Evolutionary conservation across 23 tunicate genomes (phyloP).

Genomic region (Diplosoma virens): DNA sequence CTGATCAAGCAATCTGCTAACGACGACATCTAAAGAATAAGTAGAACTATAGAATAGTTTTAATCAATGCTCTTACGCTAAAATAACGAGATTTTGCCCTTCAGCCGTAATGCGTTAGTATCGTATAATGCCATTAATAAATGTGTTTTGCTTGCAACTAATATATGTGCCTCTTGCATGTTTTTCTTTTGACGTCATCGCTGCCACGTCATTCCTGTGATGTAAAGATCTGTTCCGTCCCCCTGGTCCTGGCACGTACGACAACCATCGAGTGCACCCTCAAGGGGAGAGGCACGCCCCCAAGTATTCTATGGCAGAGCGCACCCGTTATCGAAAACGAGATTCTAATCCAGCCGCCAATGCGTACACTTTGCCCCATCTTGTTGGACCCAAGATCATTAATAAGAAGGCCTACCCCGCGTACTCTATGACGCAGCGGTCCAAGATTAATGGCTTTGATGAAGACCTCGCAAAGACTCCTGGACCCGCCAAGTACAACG

Average conservation of each 20-base stretch:
- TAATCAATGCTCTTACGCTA: too few relatives aligned
- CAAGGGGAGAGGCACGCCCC: slow-evolving; percentile 92
- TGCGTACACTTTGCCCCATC: slow-evolving; percentile 75
- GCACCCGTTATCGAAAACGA: slow-evolving; percentile 80
- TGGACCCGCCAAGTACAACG: slow-evolving; percentile 89
- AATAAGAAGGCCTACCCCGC: slow-evolving; percentile 75
- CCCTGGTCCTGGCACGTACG: slow-evolving; percentile 94
- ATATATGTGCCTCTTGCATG: too few relatives aligned
- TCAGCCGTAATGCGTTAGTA: too few relatives aligned
- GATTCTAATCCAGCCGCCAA: slow-evolving; percentile 91
- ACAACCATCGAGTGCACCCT: slow-evolving; percentile 82
- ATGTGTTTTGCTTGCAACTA: too few relatives aligned
- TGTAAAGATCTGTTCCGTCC: slow-evolving; percentile 57
- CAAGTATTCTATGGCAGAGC: slow-evolving; percentile 75
- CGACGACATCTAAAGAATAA: too few relatives aligned
- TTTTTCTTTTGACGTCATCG: background rate
- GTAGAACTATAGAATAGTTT: too few relatives aligned
- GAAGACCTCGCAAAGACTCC: slow-evolving; percentile 89
- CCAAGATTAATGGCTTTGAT: slow-evolving; percentile 70
- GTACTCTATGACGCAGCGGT: slow-evolving; percentile 81
- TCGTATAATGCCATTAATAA: too few relatives aligned
- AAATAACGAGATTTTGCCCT: too few relatives aligned
- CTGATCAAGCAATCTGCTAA: too few relatives aligned
- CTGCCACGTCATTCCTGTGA: background rate
- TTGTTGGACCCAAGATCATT: slow-evolving; percentile 80